phyloP scores from a whole-genome alignment of 2,888 invertebrate species.

The Blomia tropicalis region DNA sequence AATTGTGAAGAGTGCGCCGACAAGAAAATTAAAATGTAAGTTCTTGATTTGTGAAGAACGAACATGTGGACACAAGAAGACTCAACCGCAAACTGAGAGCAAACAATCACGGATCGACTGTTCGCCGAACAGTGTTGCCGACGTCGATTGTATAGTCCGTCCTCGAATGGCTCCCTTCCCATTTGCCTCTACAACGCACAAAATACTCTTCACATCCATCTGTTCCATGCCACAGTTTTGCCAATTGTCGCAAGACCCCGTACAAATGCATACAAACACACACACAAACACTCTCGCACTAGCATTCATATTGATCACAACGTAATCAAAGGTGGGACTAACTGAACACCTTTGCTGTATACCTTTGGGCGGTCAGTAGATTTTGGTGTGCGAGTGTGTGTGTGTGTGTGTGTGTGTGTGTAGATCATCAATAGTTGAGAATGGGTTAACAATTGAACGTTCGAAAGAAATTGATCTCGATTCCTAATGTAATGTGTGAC shows the following conservation, averaged over 20 bases:
- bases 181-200: conserved; percentile 5
- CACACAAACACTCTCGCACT: no score
- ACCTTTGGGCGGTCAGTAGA: conserved; percentile 1
- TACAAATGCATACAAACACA: no score
- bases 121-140: neutral
- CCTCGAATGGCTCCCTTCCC: neutral
- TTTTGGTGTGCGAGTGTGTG: no score
- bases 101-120: neutral
- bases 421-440: no score
- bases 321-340: conserved; percentile 15
- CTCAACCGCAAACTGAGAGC: conserved; percentile 10
- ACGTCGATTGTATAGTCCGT: neutral
- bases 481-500: no score
- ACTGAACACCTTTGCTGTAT: conserved; percentile 8
- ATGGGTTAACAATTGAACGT: no score
- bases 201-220: no score
- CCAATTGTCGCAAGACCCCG: neutral
- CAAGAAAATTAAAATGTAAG: no score
- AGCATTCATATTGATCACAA: conserved; percentile 10
- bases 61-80: neutral
- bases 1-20: no score
- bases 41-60: neutral
- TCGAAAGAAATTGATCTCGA: no score
- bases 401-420: no score
- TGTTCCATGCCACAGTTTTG: conserved; percentile 11